Evolutionary conservation across 2,797 vertebrate genomes (phyloP).

Genomic region (Hapalemur alaotrensis): DNA sequence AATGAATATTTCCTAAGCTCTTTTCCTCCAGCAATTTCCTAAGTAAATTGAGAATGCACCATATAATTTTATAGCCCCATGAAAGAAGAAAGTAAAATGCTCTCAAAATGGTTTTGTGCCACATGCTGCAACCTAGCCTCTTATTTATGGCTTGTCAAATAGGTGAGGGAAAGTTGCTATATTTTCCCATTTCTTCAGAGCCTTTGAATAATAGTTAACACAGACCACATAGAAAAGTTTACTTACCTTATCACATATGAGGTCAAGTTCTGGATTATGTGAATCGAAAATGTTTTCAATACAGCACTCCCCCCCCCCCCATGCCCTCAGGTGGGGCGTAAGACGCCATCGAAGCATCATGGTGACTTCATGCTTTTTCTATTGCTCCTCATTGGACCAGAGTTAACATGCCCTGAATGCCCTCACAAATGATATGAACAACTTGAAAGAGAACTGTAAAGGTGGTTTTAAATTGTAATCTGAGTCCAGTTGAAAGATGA

Average conservation of each 20-base stretch:
- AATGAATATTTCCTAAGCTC: constrained; percentile 77
- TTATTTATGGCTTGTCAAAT: constrained; percentile 54
- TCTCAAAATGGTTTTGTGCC: constrained; percentile 52
- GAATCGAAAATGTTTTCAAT: background rate
- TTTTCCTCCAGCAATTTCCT: constrained; percentile 76
- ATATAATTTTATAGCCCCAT: constrained; percentile 62
- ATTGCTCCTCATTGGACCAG: background rate
- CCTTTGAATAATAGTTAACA: constrained; percentile 48
- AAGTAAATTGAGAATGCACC: constrained; percentile 65
- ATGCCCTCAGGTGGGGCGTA: background rate
- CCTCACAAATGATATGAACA: background rate
- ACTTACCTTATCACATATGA: constrained; percentile 24
- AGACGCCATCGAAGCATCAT: background rate
- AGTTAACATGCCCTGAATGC: background rate
- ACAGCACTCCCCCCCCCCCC: background rate
- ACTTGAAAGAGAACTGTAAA: constrained; percentile 34
- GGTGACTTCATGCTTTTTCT: background rate
- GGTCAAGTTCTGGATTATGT: constrained; percentile 31
- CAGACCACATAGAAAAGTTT: constrained; percentile 44
- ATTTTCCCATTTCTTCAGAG: constrained; percentile 38
- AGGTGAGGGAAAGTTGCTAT: background rate
- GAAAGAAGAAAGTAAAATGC: constrained; percentile 64
- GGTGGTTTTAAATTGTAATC: constrained; percentile 9
- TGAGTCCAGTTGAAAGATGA: background rate
- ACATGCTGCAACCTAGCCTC: background rate